phyloP scores from a whole-genome alignment of 2,888 invertebrate species.

The Chaetogeoica ovagalla region DNA sequence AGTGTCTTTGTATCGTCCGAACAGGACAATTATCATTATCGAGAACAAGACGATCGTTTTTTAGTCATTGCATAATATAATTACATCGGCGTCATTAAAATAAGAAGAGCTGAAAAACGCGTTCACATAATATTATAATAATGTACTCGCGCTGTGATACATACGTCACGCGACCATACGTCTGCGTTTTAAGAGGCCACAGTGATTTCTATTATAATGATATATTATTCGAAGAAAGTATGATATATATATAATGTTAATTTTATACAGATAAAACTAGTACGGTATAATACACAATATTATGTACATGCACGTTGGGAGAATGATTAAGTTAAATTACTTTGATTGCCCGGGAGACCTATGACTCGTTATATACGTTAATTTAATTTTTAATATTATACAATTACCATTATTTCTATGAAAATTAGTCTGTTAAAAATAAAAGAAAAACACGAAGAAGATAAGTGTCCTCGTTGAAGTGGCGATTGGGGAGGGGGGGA shows the following conservation, averaged over 20 bases:
- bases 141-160: background rate
- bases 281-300: too few species aligned
- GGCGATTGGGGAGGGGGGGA: too few species aligned
- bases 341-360: background rate
- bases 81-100: too few species aligned
- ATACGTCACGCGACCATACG: constrained; percentile 19
- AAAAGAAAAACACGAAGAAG: background rate
- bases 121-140: too few species aligned
- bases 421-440: background rate
- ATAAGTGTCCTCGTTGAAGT: background rate
- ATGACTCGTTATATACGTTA: too few species aligned
- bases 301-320: too few species aligned
- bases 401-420: constrained; percentile 12
- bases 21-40: too few species aligned
- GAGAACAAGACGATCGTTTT: background rate
- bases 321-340: background rate
- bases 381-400: background rate
- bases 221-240: constrained; percentile 23
- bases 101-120: too few species aligned
- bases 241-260: too few species aligned
- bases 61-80: constrained; percentile 16
- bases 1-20: too few species aligned
- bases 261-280: too few species aligned
- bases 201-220: constrained; percentile 1
- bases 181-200: background rate